Percentiles rank a stretch among this genome's conserved stretches.
Evolutionary conservation across 2,888 invertebrate genomes (phyloP).

Genomic region (Erebia ligea): DNA sequence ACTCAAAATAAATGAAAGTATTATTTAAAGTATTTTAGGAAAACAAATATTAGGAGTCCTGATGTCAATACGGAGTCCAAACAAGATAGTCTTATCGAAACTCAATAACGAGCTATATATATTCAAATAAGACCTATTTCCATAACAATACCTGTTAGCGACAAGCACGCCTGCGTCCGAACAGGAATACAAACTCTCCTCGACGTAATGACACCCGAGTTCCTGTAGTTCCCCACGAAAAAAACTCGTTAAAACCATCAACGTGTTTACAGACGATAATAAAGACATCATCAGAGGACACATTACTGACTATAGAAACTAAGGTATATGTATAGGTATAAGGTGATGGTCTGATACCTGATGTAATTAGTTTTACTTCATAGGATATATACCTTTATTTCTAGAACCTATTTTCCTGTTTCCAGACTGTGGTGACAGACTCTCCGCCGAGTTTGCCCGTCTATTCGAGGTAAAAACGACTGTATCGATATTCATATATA

Average conservation of each 20-base stretch:
- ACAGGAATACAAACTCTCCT: slow-evolving; percentile 50
- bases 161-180: slow-evolving; percentile 49
- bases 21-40: not conserved
- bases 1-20: not conserved
- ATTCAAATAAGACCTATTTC: slow-evolving; percentile 58
- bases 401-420: no score
- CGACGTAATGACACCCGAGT: slow-evolving; percentile 56
- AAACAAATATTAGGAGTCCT: not conserved
- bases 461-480: no score
- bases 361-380: not conserved
- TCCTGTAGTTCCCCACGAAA: slow-evolving; percentile 5
- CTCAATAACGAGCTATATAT: slow-evolving; percentile 54
- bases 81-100: slow-evolving; percentile 39
- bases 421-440: no score
- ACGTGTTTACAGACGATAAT: slow-evolving; percentile 10
- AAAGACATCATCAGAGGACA: slow-evolving; percentile 8
- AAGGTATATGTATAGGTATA: not conserved
- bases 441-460: no score
- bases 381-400: not conserved
- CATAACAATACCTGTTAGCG: slow-evolving; percentile 66
- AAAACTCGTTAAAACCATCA: slow-evolving; percentile 15
- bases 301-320: no score
- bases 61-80: slow-evolving; percentile 22
- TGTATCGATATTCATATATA: no score
- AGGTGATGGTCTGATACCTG: not conserved